These are phyloP conservation scores for Melanotaenia nigrans DNA, from an alignment of 2,797 vertebrate genomes.

Conservation along the genomic window DNA sequence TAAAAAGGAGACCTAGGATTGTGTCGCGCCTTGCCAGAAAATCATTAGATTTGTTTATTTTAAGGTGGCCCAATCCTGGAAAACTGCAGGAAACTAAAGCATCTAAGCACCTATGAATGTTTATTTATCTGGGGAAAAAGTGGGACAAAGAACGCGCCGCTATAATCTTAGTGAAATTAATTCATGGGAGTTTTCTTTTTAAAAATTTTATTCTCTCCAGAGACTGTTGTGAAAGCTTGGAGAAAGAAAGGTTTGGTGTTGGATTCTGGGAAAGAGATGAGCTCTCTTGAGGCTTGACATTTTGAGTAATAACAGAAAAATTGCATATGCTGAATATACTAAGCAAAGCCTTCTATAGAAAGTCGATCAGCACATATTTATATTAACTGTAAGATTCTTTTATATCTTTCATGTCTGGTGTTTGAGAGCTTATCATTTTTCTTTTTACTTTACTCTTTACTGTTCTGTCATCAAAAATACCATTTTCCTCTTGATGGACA, in stretches of 20 bases:
- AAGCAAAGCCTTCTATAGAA: constrained; percentile 4
- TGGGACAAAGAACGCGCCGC: not conserved
- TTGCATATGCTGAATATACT: constrained; percentile 9
- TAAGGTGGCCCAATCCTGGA: not conserved
- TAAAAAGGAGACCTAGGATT: not conserved
- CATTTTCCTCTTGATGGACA: constrained; percentile 18
- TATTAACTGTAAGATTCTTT: constrained; percentile 42
- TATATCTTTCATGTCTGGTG: constrained; percentile 17
- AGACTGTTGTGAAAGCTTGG: not conserved
- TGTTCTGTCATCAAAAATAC: constrained; percentile 14
- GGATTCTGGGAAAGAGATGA: constrained; percentile 13
- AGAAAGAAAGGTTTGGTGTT: constrained; percentile 2
- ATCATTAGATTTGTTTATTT: not conserved
- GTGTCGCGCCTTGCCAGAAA: not conserved
- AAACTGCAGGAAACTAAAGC: not conserved
- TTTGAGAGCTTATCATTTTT: constrained; percentile 29
- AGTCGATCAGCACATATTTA: constrained; percentile 45
- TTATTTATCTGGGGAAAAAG: constrained; percentile 3
- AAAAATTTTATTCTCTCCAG: not conserved
- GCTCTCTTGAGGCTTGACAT: constrained; percentile 41
- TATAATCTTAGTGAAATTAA: not conserved
- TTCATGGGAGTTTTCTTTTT: constrained; percentile 8
- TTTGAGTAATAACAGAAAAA: constrained; percentile 32
- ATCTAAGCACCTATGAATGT: not conserved
- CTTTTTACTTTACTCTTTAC: not conserved